Evolutionary conservation across 2,888 invertebrate species (phyloP).

Genomic region (Lissocephala sabroskyi): DNA sequence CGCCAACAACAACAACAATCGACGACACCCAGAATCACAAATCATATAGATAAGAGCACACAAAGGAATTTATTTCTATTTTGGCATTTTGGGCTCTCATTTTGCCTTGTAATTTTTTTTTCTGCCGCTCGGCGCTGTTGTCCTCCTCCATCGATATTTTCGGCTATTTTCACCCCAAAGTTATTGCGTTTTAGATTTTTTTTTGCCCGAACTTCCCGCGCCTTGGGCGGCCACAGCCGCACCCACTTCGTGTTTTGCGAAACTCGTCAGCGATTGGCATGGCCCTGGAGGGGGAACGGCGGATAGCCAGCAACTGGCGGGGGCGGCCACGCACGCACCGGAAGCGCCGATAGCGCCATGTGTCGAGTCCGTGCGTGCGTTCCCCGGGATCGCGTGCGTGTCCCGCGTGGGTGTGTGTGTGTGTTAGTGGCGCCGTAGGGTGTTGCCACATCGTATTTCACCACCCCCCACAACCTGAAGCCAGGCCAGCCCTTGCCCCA

Average conservation of each 20-base stretch:
- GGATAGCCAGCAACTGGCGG: constrained; percentile 2
- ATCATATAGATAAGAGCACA: constrained; percentile 72
- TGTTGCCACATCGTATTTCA: constrained; percentile 68
- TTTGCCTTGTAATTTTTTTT: constrained; percentile 38
- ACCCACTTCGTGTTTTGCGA: constrained; percentile 3
- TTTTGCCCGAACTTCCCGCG: constrained; percentile 8
- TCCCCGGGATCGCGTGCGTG: constrained; percentile 28
- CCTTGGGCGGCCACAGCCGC: neutral
- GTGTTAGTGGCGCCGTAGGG: constrained; percentile 41
- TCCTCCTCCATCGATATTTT: constrained; percentile 60
- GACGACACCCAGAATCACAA: constrained; percentile 70
- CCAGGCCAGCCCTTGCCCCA: constrained; percentile 15
- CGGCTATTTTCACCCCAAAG: constrained; percentile 65
- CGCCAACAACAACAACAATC: constrained; percentile 41
- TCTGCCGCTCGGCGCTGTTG: constrained; percentile 10
- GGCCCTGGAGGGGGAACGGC: neutral
- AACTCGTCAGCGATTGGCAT: constrained; percentile 5
- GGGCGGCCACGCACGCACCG: constrained; percentile 51
- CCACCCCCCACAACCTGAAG: constrained; percentile 25
- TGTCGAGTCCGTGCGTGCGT: constrained; percentile 54
- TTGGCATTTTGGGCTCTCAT: constrained; percentile 50
- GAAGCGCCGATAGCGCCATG: constrained; percentile 65
- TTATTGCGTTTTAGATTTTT: constrained; percentile 57
- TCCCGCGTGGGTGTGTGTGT: constrained; percentile 13
- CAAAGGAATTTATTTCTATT: constrained; percentile 70